These are phyloP conservation scores for Cyprinodon tularosa DNA, from an alignment of 2,113 vertebrate genomes.

Conservation along the genomic window DNA sequence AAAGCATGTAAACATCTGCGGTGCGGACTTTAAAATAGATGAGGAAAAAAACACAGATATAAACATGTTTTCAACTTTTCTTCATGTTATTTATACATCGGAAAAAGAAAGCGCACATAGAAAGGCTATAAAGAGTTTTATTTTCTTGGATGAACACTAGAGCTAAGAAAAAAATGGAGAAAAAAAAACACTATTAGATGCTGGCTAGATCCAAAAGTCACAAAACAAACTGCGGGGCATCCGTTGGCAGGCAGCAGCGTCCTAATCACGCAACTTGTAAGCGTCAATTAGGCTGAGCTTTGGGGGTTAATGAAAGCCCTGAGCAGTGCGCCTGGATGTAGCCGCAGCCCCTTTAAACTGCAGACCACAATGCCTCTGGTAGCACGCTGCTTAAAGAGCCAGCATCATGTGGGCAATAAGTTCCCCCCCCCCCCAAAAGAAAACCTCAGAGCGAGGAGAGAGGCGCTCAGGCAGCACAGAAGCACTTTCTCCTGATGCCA, in stretches of 20 bases:
- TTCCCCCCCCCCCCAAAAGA: conserved; percentile 21
- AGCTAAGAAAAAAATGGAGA: not conserved
- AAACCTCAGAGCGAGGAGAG: conserved; percentile 36
- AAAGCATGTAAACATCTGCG: not conserved
- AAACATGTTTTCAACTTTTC: not conserved
- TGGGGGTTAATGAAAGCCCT: conserved; percentile 63
- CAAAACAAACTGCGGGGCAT: conserved; percentile 31
- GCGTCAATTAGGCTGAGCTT: conserved; percentile 52
- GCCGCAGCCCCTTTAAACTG: conserved; percentile 64
- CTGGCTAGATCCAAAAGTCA: conserved; percentile 14
- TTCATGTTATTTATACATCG: not conserved
- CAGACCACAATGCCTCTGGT: conserved; percentile 66
- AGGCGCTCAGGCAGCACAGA: not conserved
- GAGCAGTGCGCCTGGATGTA: conserved; percentile 29
- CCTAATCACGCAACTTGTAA: conserved; percentile 47
- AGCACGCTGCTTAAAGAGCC: conserved; percentile 69
- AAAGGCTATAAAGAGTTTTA: not conserved
- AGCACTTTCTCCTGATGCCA: conserved; percentile 26
- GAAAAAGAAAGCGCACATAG: not conserved
- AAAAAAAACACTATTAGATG: not conserved
- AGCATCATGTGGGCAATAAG: conserved; percentile 55
- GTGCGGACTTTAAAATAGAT: not conserved
- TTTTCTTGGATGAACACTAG: conserved; percentile 20
- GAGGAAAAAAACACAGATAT: not conserved
- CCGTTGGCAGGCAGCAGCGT: conserved; percentile 32